Evolutionary conservation across 1,140 invertebrate species (phyloP).

Genomic region (Parasteatoda tepidariorum): DNA sequence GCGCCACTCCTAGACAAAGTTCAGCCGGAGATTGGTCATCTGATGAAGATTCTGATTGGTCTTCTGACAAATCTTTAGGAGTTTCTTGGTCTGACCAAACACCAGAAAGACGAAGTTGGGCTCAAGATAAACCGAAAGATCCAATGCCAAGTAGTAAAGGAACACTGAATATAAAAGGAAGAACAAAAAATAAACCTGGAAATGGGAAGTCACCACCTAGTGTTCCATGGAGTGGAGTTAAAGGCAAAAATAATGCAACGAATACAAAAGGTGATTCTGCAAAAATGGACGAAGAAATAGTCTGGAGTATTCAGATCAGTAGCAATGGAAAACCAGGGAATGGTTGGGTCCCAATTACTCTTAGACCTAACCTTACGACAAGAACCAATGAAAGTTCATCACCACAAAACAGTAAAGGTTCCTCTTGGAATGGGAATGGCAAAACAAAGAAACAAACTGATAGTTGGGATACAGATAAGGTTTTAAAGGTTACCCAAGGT

Average conservation of each 20-base stretch:
- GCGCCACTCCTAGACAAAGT: too few species aligned
- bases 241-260: background rate
- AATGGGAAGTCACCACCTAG: background rate
- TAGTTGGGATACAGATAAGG: background rate
- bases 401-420: background rate
- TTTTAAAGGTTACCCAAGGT: background rate
- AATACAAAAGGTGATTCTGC: constrained; percentile 20
- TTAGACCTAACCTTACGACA: constrained; percentile 11
- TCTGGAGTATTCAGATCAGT: constrained; percentile 45
- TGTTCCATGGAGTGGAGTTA: background rate
- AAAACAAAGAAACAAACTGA: constrained; percentile 3
- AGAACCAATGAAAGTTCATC: background rate
- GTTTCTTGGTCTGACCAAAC: background rate
- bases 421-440: background rate
- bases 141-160: background rate
- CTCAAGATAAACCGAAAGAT: background rate
- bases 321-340: constrained; percentile 38
- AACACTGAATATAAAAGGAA: background rate
- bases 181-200: background rate
- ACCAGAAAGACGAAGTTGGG: too few species aligned
- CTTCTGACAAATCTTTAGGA: background rate
- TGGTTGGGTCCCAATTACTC: constrained; percentile 43
- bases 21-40: background rate
- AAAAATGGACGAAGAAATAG: constrained; percentile 40
- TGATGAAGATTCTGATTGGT: background rate